Evolutionary conservation across 2,888 invertebrate genomes (phyloP), one percentile per base, ranked within the genome.

Genomic region (Drosophila cyrtoloma): DNA sequence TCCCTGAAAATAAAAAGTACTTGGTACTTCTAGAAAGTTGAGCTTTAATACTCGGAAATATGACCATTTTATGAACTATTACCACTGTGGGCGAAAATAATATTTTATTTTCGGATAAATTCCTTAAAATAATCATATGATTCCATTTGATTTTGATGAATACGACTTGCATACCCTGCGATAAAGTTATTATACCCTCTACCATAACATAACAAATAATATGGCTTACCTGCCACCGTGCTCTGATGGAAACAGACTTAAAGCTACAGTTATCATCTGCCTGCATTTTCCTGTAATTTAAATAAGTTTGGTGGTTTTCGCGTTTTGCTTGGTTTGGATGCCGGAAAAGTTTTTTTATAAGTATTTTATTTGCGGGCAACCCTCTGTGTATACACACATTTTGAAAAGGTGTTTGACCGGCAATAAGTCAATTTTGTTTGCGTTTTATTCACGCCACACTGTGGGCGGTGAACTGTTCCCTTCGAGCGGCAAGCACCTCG

Each of bases 361-460:
- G 89, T 90, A 91, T 87, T 88, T 89, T 86, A 89, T 90, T 88
- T 91, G 79, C 74, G 72, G 71, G 74, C 71, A 58, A 63, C 82
- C 77, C 58, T 57, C 66, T 32, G 61, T 47, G 61, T 39, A 47
- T 68, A 75, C 71, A 75, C 53, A 80, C 81, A 63, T 80, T 90
- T 89, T 72, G 84, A 64, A 76, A 88, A 88, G 87, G 87, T 88
- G 91, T 88, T 88, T 88, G 87, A 91, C 91, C 91, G 87, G 91
- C 91, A 88, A 86, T 88, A 88, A 88, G 87, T 88, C 87, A 88
- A 90, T 88, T 88, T 91, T 89, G 90, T 90, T 86, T 89, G 89
- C 86, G 83, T 88, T 88, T 85, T 82, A 82, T 91, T 78, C 84
- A 77, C 76, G 90, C 77, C 65, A 55, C 58, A 47, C 65, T 32